These are phyloP conservation scores for Dicerorhinus sumatrensis DNA, from an alignment of 2,113 vertebrate genomes.

Conservation along the genomic window DNA sequence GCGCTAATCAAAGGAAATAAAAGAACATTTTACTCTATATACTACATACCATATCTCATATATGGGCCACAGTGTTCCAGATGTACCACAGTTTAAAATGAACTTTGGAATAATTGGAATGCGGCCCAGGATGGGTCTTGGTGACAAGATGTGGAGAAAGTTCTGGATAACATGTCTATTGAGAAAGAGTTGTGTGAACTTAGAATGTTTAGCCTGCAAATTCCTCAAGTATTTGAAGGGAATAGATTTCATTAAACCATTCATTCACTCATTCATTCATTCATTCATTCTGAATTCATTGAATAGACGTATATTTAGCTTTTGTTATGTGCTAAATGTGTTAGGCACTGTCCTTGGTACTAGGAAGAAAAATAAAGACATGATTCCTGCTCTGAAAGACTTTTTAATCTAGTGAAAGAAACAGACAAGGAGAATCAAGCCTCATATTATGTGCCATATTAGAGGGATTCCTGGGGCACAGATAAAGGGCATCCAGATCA, in stretches of 20 bases:
- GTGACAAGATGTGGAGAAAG: background rate
- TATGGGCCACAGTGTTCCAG: background rate
- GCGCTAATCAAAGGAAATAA: background rate
- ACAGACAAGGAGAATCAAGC: background rate
- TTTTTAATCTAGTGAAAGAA: background rate
- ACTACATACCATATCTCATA: background rate
- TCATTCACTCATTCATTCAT: background rate
- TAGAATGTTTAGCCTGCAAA: background rate
- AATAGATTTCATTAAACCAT: background rate
- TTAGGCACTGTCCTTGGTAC: slow-evolving; percentile 40
- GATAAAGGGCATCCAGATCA: background rate
- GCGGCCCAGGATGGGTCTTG: background rate
- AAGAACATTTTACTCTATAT: background rate
- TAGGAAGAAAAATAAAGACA: background rate
- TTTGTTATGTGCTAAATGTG: background rate
- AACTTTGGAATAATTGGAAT: background rate
- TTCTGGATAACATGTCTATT: background rate
- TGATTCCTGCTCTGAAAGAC: background rate
- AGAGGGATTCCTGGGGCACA: background rate
- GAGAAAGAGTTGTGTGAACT: background rate
- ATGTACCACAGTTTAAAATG: background rate
- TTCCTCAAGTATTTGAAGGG: background rate
- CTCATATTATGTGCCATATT: background rate
- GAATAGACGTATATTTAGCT: background rate
- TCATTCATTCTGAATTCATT: slow-evolving; percentile 26